Evolutionary conservation across 2,888 invertebrate species (phyloP).

Genomic region (Venusia cambrica): DNA sequence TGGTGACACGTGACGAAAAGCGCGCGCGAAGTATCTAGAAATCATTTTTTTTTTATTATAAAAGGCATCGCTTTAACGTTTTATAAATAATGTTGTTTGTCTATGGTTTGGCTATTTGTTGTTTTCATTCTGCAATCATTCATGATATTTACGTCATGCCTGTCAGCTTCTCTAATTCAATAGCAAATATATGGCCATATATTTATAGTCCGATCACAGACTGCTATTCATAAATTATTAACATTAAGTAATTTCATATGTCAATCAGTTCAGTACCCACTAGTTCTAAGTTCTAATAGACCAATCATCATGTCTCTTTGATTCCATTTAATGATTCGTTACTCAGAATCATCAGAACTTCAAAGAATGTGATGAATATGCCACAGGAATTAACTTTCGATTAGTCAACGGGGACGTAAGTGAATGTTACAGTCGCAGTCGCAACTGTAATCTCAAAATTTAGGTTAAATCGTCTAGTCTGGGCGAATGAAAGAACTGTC

Average conservation of each 20-base stretch:
- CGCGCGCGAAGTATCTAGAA: too few relatives aligned
- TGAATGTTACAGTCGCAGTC: conserved; percentile 21
- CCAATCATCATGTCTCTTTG: conserved; percentile 3
- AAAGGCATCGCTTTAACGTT: too few relatives aligned
- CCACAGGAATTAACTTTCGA: conserved; percentile 19
- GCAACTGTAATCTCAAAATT: conserved; percentile 24
- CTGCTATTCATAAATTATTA: too few relatives aligned
- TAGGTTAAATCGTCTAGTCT: conserved; percentile 33
- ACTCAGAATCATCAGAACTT: conserved; percentile 11
- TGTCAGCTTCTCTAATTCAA: conserved; percentile 1
- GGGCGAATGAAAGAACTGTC: conserved; percentile 26
- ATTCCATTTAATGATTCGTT: background rate
- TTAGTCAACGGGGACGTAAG: conserved; percentile 27
- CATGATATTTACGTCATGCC: too few relatives aligned
- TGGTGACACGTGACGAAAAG: too few relatives aligned
- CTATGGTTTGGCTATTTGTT: too few relatives aligned
- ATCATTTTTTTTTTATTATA: too few relatives aligned
- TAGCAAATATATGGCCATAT: conserved; percentile 1
- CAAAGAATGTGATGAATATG: conserved; percentile 26
- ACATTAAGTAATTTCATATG: background rate
- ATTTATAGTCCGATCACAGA: too few relatives aligned
- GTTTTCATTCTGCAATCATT: too few relatives aligned
- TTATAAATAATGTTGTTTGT: too few relatives aligned
- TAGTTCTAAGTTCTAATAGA: conserved; percentile 1
- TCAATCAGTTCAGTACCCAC: too few relatives aligned